Evolutionary conservation across 2,888 invertebrate genomes (phyloP).

Genomic region (Synergus japonicus): DNA sequence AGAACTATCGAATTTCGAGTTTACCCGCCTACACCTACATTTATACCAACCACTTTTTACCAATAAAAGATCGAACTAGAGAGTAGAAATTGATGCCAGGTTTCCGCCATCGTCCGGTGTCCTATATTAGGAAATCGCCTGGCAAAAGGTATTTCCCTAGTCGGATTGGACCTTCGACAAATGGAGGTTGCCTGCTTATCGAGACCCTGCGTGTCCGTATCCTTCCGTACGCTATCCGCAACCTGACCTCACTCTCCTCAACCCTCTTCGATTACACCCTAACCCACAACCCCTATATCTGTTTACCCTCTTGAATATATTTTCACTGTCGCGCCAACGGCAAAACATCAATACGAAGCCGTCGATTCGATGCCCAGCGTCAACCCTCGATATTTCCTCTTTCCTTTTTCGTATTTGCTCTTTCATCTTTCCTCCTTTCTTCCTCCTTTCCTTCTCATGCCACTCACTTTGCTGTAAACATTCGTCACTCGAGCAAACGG

Average conservation of each 20-base stretch:
- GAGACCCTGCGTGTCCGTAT: neutral
- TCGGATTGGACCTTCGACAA: constrained; percentile 46
- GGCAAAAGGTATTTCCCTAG: constrained; percentile 35
- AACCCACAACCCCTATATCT: constrained; percentile 22
- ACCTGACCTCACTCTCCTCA: constrained; percentile 29
- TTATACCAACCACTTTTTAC: neutral
- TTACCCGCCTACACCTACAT: neutral
- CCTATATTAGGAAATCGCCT: constrained; percentile 20
- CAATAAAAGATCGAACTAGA: neutral
- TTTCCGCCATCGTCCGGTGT: neutral
- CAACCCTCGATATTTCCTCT: constrained; percentile 17
- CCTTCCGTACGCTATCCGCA: constrained; percentile 29
- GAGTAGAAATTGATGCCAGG: neutral
- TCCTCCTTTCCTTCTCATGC: too few species aligned
- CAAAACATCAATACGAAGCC: too few species aligned
- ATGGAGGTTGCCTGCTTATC: constrained; percentile 47
- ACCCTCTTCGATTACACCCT: constrained; percentile 32
- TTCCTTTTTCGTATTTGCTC: too few species aligned
- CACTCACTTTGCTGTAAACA: constrained; percentile 6
- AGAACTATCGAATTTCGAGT: constrained; percentile 3
- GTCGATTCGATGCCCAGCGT: neutral
- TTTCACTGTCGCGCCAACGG: constrained; percentile 17
- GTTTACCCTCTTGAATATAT: constrained; percentile 20
- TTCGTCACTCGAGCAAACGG: constrained; percentile 7
- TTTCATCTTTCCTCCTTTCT: too few species aligned